A percentile compares a stretch with the other conserved stretches of the same genome.
These are phyloP conservation scores for Phyllotreta cruciferae DNA, from an alignment of 2,888 invertebrate genomes.

Conservation along the genomic window DNA sequence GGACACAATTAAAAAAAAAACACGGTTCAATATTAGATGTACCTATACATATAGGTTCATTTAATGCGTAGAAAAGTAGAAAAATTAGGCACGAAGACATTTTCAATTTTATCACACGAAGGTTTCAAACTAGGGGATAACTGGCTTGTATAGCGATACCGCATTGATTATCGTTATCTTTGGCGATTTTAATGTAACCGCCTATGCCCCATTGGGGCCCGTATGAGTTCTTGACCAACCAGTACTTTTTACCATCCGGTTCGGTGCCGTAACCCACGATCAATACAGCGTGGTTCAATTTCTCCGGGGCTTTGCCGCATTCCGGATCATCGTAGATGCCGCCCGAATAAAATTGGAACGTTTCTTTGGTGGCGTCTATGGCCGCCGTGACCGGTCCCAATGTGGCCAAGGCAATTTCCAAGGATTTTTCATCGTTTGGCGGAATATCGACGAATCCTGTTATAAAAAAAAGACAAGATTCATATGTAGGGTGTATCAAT, in stretches of 20 bases:
- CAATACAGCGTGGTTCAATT: constrained; percentile 85
- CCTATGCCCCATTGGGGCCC: constrained; percentile 58
- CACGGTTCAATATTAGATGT: too few species aligned
- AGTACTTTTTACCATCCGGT: constrained; percentile 68
- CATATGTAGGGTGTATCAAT: not conserved
- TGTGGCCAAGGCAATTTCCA: constrained; percentile 82
- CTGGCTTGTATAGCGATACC: constrained; percentile 83
- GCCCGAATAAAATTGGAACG: constrained; percentile 84
- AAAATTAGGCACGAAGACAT: constrained; percentile 1
- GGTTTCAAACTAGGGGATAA: constrained; percentile 74
- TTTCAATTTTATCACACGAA: not conserved
- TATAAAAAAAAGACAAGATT: constrained; percentile 47
- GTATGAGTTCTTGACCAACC: constrained; percentile 77
- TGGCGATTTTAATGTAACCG: constrained; percentile 55
- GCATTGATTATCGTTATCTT: constrained; percentile 72
- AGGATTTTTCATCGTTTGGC: constrained; percentile 73
- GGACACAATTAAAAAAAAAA: not conserved
- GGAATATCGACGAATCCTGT: constrained; percentile 79
- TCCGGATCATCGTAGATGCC: constrained; percentile 83
- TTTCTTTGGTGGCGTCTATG: constrained; percentile 85
- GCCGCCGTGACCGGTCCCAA: constrained; percentile 87
- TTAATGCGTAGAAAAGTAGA: not conserved
- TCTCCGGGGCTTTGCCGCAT: constrained; percentile 67
- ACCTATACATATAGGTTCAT: too few species aligned
- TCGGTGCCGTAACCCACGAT: constrained; percentile 81